A percentile compares a stretch with the other conserved stretches of the same genome.
phyloP scores from a whole-genome alignment of 2,888 invertebrate genomes.

The Anaspis maculata region DNA sequence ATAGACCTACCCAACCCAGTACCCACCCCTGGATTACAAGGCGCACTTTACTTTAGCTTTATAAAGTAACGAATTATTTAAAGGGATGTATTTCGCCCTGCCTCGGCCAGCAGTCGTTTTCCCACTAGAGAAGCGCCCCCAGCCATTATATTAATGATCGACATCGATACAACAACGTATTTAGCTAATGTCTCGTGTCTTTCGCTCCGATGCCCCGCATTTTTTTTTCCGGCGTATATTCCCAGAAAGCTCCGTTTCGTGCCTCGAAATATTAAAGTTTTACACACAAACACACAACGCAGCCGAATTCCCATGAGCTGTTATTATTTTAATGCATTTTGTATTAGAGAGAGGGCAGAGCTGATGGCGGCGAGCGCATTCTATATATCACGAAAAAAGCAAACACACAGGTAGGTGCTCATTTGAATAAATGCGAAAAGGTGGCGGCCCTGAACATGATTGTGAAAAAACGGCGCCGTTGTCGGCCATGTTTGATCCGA shows the following conservation, averaged over 20 bases:
- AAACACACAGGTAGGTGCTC: not conserved
- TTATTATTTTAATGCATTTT: slow-evolving; percentile 26
- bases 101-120: slow-evolving; percentile 24
- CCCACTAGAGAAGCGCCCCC: slow-evolving; percentile 24
- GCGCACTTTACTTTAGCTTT: too few species aligned
- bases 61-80: slow-evolving; percentile 19
- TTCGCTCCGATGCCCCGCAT: slow-evolving; percentile 18
- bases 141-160: slow-evolving; percentile 30
- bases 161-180: slow-evolving; percentile 27
- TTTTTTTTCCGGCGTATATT: slow-evolving; percentile 13
- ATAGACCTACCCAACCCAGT: too few species aligned
- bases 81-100: slow-evolving; percentile 23
- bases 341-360: slow-evolving; percentile 10
- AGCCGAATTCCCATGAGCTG: slow-evolving; percentile 20
- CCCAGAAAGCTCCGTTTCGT: slow-evolving; percentile 18
- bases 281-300: too few species aligned
- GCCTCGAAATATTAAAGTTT: slow-evolving; percentile 23
- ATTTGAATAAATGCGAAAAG: not conserved
- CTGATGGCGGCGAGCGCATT: too few species aligned
- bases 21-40: too few species aligned
- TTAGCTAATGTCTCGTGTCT: slow-evolving; percentile 25
- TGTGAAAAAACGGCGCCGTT: slow-evolving; percentile 16
- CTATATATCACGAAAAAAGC: too few species aligned
- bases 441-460: not conserved
- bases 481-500: slow-evolving; percentile 35